Conservation (phyloP, 2,113 vertebrate genomes). For the Elephas maximus region DNA sequence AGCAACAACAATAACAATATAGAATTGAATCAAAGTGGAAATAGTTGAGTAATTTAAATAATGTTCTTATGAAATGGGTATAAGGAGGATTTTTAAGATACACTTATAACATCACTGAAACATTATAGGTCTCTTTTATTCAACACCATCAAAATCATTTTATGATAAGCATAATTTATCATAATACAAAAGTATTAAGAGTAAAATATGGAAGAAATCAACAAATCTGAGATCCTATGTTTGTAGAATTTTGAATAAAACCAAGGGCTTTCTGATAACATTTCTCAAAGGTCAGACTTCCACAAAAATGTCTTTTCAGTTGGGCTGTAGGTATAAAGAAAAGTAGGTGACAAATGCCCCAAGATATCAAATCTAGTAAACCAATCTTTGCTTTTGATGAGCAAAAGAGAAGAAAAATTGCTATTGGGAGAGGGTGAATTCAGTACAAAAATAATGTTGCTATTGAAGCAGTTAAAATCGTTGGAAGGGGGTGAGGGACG, state of each 20-base stretch:
- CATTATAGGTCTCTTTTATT: neutral
- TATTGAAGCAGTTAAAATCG: slow-evolving; percentile 27
- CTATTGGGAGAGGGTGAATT: neutral
- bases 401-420: neutral
- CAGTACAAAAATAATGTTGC: neutral
- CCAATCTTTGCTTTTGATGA: neutral
- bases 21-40: slow-evolving; percentile 43
- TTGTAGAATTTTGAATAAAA: slow-evolving; percentile 21
- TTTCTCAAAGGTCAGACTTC: neutral
- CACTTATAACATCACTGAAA: neutral
- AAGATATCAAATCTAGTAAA: neutral
- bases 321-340: neutral
- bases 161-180: neutral
- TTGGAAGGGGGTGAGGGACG: neutral
- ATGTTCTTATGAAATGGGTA: slow-evolving; percentile 4
- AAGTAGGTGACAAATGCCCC: neutral
- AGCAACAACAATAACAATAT: no score
- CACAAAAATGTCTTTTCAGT: neutral
- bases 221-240: neutral
- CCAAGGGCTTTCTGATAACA: neutral
- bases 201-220: neutral
- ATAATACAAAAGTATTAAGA: neutral
- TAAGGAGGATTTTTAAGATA: neutral
- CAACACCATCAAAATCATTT: neutral
- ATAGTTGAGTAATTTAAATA: neutral